These are phyloP conservation scores for Amphilophus citrinellus DNA, from an alignment of 2,113 vertebrate genomes.

Conservation along the genomic window DNA sequence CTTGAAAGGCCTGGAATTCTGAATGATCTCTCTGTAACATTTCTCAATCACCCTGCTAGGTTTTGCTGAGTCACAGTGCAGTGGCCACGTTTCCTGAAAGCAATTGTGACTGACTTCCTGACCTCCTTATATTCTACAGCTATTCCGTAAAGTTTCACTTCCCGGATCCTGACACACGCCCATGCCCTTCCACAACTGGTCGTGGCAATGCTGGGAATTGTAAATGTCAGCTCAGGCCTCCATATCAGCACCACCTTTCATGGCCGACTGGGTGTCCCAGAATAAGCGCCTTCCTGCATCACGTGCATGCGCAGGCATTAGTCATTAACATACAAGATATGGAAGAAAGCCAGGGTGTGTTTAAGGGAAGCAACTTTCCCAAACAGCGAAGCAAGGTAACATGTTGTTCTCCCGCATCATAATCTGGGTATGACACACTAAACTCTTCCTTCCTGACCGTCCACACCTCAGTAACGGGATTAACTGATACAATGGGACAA, in stretches of 20 bases:
- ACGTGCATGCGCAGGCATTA: neutral
- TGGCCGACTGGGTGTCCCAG: neutral
- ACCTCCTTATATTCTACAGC: conserved; percentile 15
- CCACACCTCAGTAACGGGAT: neutral
- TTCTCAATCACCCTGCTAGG: conserved; percentile 30
- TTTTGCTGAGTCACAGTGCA: conserved; percentile 59
- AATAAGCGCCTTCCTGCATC: conserved; percentile 51
- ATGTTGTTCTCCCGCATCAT: conserved; percentile 30
- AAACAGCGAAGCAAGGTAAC: conserved; percentile 5
- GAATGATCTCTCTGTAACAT: conserved; percentile 29
- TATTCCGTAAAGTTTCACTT: conserved; percentile 46
- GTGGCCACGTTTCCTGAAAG: conserved; percentile 33
- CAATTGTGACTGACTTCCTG: conserved; percentile 61
- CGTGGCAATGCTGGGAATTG: conserved; percentile 44
- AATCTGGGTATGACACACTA: conserved; percentile 9
- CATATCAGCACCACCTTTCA: conserved; percentile 48
- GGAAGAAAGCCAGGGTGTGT: conserved; percentile 51
- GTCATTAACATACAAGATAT: conserved; percentile 22
- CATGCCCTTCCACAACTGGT: conserved; percentile 24
- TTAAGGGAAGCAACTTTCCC: conserved; percentile 44
- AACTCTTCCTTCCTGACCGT: conserved; percentile 23
- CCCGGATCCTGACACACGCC: conserved; percentile 38
- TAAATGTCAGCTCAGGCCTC: conserved; percentile 12
- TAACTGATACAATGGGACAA: neutral
- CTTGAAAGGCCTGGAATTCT: conserved; percentile 27